These are phyloP conservation scores for Laticauda laticaudata DNA, from an alignment of 2,113 vertebrate species.

Conservation along the genomic window DNA sequence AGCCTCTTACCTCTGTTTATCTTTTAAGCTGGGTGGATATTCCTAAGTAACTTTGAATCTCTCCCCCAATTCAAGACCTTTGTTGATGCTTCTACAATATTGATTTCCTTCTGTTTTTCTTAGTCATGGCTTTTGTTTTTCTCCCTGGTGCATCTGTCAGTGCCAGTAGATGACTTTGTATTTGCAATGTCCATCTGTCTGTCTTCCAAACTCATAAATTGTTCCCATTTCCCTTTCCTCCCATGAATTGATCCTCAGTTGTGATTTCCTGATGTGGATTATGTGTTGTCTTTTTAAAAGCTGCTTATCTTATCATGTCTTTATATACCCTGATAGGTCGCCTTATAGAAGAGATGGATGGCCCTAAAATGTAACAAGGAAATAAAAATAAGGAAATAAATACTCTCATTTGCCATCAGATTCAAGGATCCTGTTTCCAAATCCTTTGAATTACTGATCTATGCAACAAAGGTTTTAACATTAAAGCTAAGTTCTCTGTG, in stretches of 20 bases:
- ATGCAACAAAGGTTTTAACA: not conserved
- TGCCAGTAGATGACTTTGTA: not conserved
- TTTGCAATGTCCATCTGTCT: not conserved
- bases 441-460: not conserved
- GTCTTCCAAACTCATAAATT: not conserved
- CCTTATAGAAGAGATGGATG: no score
- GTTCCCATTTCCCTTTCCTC: not conserved
- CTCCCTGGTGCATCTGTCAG: not conserved
- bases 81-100: not conserved
- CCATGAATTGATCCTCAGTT: not conserved
- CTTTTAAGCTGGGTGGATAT: not conserved
- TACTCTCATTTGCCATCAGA: not conserved
- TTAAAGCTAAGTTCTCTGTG: not conserved
- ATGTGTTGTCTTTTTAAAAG: not conserved
- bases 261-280: not conserved
- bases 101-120: not conserved
- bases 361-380: not conserved
- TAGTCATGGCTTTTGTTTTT: not conserved
- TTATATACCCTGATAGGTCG: not conserved
- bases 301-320: not conserved
- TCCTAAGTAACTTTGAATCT: not conserved
- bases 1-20: not conserved
- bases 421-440: not conserved
- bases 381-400: not conserved
- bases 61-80: not conserved